Conservation (phyloP, 2,113 vertebrate species). For the Thomomys bottae region DNA sequence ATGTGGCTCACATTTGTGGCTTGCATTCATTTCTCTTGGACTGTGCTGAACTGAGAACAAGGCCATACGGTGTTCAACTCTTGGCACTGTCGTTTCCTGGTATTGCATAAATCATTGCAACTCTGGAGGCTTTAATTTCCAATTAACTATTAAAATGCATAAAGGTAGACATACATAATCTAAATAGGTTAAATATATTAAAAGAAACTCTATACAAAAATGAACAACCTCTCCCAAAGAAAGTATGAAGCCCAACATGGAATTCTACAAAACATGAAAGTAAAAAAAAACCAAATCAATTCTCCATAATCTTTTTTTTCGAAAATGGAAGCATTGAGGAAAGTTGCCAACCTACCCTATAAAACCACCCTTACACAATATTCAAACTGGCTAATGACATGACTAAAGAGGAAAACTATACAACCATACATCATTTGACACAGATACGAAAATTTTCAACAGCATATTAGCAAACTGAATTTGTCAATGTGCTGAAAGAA, state of each 20-base stretch:
- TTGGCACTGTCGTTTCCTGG: slow-evolving; percentile 28
- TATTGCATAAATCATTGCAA: slow-evolving; percentile 26
- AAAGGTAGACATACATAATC: background rate
- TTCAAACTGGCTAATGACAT: background rate
- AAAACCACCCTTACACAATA: background rate
- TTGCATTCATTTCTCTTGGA: slow-evolving; percentile 51
- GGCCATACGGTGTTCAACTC: background rate
- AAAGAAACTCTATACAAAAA: background rate
- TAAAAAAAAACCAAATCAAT: background rate
- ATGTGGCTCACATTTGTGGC: background rate
- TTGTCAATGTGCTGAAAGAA: background rate
- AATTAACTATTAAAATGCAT: background rate
- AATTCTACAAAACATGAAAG: slow-evolving; percentile 18
- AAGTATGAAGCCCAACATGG: background rate
- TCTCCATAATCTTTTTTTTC: background rate
- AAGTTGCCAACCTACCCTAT: background rate
- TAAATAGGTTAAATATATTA: background rate
- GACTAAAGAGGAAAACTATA: background rate
- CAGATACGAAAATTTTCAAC: background rate
- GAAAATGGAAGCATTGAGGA: slow-evolving; percentile 8
- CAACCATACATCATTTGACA: background rate
- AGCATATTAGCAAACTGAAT: background rate
- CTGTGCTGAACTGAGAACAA: background rate
- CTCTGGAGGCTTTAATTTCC: slow-evolving; percentile 2
- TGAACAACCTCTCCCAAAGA: background rate